Evolutionary conservation across 2,888 invertebrate genomes (phyloP), one percentile per base, ranked within the genome.

Genomic region (Linnaemya tessellans): DNA sequence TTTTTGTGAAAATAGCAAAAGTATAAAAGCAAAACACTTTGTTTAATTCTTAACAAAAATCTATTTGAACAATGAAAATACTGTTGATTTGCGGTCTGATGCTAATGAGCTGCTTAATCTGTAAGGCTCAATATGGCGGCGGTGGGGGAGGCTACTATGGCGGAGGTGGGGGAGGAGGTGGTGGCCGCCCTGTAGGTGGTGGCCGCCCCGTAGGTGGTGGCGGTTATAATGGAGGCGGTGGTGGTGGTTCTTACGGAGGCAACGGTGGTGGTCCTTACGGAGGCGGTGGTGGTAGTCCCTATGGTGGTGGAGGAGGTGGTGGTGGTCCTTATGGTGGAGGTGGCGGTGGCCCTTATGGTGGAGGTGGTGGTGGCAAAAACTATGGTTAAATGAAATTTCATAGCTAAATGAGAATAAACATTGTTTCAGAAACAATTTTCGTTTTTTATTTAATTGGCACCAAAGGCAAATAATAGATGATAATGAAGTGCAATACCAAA

Each of bases 81-180:
- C 46, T 60, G 49, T 68, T 68, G 9, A n/a, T 43, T 60, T 38
- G 58, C 49, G 25, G 65, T 58, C 38, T 77, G 5, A n/a, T 82
- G 70, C 56, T 82, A n/a, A 8, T 82, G 13, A 43, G 77, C 71
- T 25, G 77, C 18, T 64, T 65, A 20, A 43, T 67, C 18, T 73
- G 80, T 38, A 73, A 54, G 25, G 86, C 75, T 25, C 84, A 86
- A 22, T 65, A 62, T n/a, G 46, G 38, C 7, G 67, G 49, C 11
- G 80, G 54, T 1, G 70, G 77, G 25, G 67, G 51, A 0, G 60
- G 38, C 1, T 41, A 46, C 15, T 58, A 49, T 0, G 77, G 65
- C 0, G 77, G 62, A 43, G 81, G 75, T 1, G 60, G 58, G 11
- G 65, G 65, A 9, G 18, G 18, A 8, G 41, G 41, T 13, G 51